phyloP scores from a whole-genome alignment of 2,888 invertebrate genomes.

The Notocelia uddmanniana region DNA sequence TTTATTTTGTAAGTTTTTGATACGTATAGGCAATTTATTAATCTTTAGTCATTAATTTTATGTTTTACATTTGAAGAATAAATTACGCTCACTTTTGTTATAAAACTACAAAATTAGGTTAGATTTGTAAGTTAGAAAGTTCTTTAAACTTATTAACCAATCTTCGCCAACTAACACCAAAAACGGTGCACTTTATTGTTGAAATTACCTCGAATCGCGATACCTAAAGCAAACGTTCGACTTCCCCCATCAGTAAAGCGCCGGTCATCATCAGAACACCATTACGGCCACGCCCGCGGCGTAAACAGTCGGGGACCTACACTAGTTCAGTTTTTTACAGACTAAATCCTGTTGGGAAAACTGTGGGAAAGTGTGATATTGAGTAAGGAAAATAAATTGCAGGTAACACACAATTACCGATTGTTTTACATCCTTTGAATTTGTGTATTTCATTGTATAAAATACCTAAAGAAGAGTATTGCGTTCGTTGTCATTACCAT shows the following conservation, averaged over 20 bases:
- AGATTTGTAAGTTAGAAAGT: too few species aligned
- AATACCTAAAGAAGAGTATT: too few species aligned
- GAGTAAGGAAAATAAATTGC: neutral
- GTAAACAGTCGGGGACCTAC: neutral
- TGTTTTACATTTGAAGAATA: too few species aligned
- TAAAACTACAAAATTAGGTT: too few species aligned
- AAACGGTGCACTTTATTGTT: conserved; percentile 1
- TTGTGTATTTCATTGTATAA: too few species aligned
- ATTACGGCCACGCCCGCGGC: conserved; percentile 36
- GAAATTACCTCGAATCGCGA: conserved; percentile 5
- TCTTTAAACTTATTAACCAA: too few species aligned
- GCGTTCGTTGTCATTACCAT: too few species aligned
- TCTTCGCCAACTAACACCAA: neutral
- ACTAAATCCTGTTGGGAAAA: neutral
- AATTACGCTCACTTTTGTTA: too few species aligned
- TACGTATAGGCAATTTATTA: too few species aligned
- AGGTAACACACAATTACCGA: neutral
- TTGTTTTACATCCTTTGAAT: too few species aligned
- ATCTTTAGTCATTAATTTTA: too few species aligned
- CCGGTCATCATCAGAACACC: conserved; percentile 28
- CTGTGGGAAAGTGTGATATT: neutral
- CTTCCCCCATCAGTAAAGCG: conserved; percentile 1
- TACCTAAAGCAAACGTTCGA: conserved; percentile 7
- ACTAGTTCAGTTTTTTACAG: conserved; percentile 22
- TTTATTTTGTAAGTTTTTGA: too few species aligned